These are phyloP conservation scores for Chrysemys picta DNA, from an alignment of 2,113 vertebrate genomes.

Conservation along the genomic window DNA sequence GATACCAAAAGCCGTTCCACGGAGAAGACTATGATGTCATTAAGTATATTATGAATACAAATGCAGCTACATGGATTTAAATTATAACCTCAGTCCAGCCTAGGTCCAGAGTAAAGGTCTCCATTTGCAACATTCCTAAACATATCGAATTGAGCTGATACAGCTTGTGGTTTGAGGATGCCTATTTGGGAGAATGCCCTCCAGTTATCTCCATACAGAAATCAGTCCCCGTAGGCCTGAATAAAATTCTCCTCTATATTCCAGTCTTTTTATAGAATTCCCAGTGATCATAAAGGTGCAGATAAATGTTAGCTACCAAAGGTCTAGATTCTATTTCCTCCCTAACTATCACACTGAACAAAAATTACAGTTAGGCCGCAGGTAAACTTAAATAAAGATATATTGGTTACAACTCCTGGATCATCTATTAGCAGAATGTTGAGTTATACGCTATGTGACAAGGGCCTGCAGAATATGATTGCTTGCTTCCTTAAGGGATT, in stretches of 20 bases:
- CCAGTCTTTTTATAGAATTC: not conserved
- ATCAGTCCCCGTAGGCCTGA: not conserved
- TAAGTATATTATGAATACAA: not conserved
- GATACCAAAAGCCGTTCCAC: not conserved
- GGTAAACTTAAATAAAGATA: not conserved
- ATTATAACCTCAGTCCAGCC: not conserved
- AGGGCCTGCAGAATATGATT: not conserved
- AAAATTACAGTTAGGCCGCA: not conserved
- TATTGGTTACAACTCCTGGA: not conserved
- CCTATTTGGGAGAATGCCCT: not conserved
- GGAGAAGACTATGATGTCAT: not conserved
- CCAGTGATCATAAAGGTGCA: not conserved
- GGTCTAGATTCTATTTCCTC: too few species aligned
- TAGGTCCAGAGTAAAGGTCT: not conserved
- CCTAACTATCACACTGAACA: not conserved
- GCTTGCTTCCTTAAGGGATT: not conserved
- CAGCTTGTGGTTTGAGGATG: not conserved
- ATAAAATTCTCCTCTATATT: not conserved
- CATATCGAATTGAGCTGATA: not conserved
- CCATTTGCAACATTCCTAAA: not conserved
- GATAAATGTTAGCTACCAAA: not conserved
- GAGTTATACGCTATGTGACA: not conserved
- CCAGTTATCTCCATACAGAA: not conserved
- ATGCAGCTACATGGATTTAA: not conserved
- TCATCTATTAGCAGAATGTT: not conserved